Conservation (phyloP, 2,113 vertebrate genomes). For the Candoia aspera region DNA sequence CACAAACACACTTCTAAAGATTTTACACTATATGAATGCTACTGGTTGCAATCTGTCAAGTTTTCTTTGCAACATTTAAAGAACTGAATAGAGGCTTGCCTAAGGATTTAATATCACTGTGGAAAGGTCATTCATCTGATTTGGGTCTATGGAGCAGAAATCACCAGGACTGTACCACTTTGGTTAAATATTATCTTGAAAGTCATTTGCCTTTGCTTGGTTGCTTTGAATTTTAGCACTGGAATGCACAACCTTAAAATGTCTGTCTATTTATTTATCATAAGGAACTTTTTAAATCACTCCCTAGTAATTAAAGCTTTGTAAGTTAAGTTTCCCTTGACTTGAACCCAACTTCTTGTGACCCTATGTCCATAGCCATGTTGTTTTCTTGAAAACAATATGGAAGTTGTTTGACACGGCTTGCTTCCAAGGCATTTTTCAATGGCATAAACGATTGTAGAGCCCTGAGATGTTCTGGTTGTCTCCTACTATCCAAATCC, state of each 20-base stretch:
- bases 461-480: too few relatives aligned
- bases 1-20: too few relatives aligned
- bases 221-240: background rate
- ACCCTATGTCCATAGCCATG: too few relatives aligned
- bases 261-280: too few relatives aligned
- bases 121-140: background rate
- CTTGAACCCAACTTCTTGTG: too few relatives aligned
- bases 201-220: background rate
- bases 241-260: background rate
- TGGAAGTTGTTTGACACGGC: too few relatives aligned
- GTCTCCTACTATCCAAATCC: too few relatives aligned
- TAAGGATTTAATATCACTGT: background rate
- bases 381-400: too few relatives aligned
- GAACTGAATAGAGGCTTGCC: background rate
- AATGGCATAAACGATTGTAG: too few relatives aligned
- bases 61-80: background rate
- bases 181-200: constrained; percentile 35
- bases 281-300: background rate
- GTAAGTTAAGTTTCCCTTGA: too few relatives aligned
- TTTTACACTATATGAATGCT: background rate
- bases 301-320: constrained; percentile 36
- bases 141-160: background rate
- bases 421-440: too few relatives aligned
- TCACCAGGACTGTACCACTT: background rate
- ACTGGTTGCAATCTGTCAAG: background rate